phyloP scores from a whole-genome alignment of 2,797 vertebrate genomes.

The Sarcoramphus papa region DNA sequence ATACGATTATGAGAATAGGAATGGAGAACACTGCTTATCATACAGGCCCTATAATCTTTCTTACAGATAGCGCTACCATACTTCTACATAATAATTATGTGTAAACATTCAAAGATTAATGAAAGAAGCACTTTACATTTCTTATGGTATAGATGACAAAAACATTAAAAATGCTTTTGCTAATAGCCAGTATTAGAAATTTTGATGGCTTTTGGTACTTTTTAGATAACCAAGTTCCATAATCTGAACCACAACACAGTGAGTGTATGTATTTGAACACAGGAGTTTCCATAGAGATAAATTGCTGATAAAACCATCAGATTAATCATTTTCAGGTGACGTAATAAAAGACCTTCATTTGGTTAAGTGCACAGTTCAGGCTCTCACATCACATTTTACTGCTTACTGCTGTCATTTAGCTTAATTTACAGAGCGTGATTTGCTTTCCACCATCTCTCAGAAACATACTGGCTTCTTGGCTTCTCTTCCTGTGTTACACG shows the following conservation, averaged over 20 bases:
- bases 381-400: neutral
- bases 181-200: neutral
- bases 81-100: neutral
- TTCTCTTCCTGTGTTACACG: neutral
- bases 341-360: neutral
- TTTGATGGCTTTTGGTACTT: neutral
- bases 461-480: neutral
- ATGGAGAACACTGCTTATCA: neutral
- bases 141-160: neutral
- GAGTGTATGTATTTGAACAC: neutral
- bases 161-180: neutral
- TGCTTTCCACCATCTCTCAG: neutral
- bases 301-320: neutral
- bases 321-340: neutral
- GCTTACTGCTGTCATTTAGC: neutral
- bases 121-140: neutral
- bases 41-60: neutral
- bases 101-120: neutral
- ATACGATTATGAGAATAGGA: neutral
- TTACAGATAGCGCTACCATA: neutral
- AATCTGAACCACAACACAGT: neutral
- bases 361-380: neutral
- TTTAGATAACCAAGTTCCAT: neutral
- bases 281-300: neutral
- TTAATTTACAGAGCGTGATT: neutral